phyloP scores from a whole-genome alignment of 2,113 vertebrate species.

The Mohoua ochrocephala region DNA sequence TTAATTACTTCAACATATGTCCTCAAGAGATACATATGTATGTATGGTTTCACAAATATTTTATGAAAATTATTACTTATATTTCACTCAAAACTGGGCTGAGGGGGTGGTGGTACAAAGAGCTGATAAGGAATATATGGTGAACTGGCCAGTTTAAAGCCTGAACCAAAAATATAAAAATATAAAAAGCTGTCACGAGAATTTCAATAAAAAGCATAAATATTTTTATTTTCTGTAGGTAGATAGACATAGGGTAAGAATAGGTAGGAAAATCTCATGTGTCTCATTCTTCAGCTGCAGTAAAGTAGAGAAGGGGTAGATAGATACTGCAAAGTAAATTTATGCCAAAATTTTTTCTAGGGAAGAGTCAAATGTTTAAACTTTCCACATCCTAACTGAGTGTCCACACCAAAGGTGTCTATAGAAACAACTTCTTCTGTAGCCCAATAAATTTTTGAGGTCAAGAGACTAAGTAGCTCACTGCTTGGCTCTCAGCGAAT shows the following conservation, averaged over 20 bases:
- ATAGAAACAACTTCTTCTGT: background rate
- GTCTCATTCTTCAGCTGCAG: background rate
- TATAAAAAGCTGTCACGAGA: background rate
- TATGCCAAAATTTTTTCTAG: background rate
- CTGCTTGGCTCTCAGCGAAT: background rate
- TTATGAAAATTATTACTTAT: background rate
- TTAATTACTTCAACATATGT: background rate
- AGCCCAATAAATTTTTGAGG: background rate
- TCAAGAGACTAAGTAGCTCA: background rate
- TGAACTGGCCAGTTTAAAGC: background rate
- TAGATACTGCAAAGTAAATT: background rate
- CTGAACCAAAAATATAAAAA: background rate
- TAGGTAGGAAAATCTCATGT: background rate
- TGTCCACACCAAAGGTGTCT: background rate
- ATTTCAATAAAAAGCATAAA: background rate
- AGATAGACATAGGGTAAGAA: background rate
- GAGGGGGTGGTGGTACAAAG: background rate
- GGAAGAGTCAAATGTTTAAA: background rate
- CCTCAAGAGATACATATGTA: background rate
- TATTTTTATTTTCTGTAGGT: background rate
- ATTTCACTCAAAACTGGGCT: background rate
- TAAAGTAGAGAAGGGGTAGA: background rate
- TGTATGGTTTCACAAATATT: background rate
- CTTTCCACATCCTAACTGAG: background rate
- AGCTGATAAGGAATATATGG: background rate